phyloP scores from a whole-genome alignment of 2,113 vertebrate genomes.

The Cyanoramphus novaezelandiae region DNA sequence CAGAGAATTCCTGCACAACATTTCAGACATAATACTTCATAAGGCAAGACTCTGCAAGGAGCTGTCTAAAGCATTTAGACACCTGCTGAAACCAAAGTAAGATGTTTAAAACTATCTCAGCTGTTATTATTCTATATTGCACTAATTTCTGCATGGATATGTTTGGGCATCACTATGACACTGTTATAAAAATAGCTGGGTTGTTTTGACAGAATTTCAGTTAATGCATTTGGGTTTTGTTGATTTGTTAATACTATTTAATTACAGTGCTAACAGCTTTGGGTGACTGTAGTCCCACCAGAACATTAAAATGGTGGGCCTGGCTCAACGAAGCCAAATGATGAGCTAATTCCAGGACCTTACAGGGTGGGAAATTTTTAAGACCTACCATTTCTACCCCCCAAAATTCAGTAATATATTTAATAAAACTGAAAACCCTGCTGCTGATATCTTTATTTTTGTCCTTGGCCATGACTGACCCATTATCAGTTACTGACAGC shows the following conservation, averaged over 20 bases:
- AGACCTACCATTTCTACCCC: neutral
- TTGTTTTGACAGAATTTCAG: neutral
- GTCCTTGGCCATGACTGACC: neutral
- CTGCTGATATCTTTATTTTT: neutral
- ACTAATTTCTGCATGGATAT: neutral
- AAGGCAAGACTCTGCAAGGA: rapidly evolving
- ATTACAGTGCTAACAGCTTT: neutral
- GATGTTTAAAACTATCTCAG: neutral
- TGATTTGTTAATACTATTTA: neutral
- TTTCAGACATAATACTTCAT: neutral
- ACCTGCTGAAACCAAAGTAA: neutral
- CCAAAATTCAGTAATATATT: neutral
- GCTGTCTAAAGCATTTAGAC: neutral
- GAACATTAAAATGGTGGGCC: neutral
- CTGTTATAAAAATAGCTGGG: neutral
- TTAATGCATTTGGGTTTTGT: neutral
- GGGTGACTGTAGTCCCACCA: neutral
- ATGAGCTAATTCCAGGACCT: neutral
- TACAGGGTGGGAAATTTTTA: neutral
- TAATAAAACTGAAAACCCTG: neutral
- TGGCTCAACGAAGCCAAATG: neutral
- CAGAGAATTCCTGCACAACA: neutral
- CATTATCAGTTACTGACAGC: neutral
- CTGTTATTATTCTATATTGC: neutral
- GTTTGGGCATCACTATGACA: neutral